A percentile compares a stretch with the other conserved stretches of the same genome.
phyloP scores from a whole-genome alignment of 2,113 vertebrate genomes.

The Gopherus evgoodei region DNA sequence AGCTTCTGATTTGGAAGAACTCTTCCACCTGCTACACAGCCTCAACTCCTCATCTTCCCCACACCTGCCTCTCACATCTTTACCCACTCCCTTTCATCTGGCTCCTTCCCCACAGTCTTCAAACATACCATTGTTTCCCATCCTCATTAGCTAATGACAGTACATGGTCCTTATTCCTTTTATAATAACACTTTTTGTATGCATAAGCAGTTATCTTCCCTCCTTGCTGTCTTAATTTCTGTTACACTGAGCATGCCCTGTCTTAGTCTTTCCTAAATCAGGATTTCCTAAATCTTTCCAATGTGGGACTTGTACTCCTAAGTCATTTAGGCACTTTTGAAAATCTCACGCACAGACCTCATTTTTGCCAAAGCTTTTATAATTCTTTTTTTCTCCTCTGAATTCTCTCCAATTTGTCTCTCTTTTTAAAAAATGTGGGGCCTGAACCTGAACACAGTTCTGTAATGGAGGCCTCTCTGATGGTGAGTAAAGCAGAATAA shows the following conservation, averaged over 20 bases:
- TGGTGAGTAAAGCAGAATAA: background rate
- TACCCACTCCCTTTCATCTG: background rate
- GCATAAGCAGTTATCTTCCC: background rate
- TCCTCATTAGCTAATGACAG: background rate
- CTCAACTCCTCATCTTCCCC: background rate
- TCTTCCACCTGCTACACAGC: background rate
- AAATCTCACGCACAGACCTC: background rate
- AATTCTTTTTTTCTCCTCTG: background rate
- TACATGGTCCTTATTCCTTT: background rate
- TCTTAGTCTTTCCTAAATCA: background rate
- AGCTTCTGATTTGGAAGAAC: too few species aligned
- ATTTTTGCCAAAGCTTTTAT: background rate
- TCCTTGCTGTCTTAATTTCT: background rate
- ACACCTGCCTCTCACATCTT: background rate
- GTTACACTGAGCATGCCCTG: background rate
- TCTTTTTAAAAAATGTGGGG: background rate
- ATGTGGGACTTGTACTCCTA: background rate
- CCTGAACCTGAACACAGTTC: background rate
- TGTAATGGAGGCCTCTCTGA: background rate
- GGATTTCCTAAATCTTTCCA: too few species aligned
- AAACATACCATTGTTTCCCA: background rate
- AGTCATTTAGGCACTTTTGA: background rate
- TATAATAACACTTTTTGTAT: background rate
- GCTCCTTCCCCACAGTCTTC: background rate
- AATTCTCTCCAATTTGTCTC: background rate